Evolutionary conservation across 2,888 invertebrate species (phyloP).

Genomic region (Tholera decimalis): DNA sequence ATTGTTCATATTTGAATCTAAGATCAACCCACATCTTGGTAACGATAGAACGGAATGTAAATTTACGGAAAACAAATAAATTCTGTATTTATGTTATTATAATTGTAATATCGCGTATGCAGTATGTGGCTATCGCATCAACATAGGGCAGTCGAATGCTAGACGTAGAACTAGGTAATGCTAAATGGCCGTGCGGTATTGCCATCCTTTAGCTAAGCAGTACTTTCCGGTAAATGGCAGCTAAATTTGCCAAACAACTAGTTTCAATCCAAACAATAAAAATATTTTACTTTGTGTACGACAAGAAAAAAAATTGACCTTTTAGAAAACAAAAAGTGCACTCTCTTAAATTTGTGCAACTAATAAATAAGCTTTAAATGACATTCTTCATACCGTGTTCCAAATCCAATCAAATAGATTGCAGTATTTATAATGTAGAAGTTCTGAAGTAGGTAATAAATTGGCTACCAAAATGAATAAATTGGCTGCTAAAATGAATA

Average conservation of each 20-base stretch:
- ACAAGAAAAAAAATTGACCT: neutral
- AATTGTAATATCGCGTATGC: neutral
- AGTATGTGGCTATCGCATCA: constrained; percentile 3
- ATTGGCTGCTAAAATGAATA: constrained; percentile 20
- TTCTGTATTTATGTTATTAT: constrained; percentile 26
- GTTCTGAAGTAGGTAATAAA: neutral
- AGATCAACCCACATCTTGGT: constrained; percentile 9
- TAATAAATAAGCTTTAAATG: constrained; percentile 5
- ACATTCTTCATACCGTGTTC: neutral
- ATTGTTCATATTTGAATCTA: constrained; percentile 30
- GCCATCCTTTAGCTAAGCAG: neutral
- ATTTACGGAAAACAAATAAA: constrained; percentile 8
- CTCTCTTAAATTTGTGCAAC: constrained; percentile 2
- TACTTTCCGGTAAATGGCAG: neutral
- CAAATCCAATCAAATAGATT: neutral
- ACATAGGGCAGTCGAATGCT: constrained; percentile 6
- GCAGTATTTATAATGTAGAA: neutral
- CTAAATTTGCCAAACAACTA: neutral
- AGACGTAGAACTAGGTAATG: neutral
- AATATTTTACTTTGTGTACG: neutral
- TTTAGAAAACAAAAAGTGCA: constrained; percentile 2
- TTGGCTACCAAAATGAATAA: constrained; percentile 11
- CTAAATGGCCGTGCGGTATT: neutral
- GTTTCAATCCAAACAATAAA: neutral
- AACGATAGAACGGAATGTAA: constrained; percentile 4